A percentile compares a stretch with the other conserved stretches of the same genome.
These are phyloP conservation scores for Ichneumoninae sp. DNA, from an alignment of 2,888 invertebrate species.

Conservation along the genomic window DNA sequence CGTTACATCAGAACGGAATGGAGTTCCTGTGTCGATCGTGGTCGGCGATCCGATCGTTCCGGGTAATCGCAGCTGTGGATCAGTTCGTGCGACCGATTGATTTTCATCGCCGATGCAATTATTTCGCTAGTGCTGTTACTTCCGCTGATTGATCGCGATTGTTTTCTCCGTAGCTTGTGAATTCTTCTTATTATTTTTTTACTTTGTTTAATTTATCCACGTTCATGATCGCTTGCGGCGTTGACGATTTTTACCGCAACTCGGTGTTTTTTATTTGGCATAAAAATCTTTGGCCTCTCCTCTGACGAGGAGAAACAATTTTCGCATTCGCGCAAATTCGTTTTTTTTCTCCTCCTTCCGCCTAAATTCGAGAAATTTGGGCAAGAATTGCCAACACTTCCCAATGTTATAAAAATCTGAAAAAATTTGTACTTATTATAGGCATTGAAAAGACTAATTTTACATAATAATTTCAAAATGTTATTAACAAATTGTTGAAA, in stretches of 20 bases:
- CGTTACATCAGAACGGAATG: slow-evolving; percentile 45
- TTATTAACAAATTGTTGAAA: too few relatives aligned
- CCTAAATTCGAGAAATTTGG: too few relatives aligned
- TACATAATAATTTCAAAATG: too few relatives aligned
- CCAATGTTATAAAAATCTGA: too few relatives aligned
- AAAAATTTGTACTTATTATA: too few relatives aligned
- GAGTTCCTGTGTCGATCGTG: slow-evolving; percentile 21
- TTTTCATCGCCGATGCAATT: slow-evolving; percentile 22
- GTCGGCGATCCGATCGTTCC: not conserved
- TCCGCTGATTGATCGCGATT: slow-evolving; percentile 52
- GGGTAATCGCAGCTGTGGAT: not conserved
- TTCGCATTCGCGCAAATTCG: slow-evolving; percentile 57
- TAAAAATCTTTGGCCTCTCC: slow-evolving; percentile 22
- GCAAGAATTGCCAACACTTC: too few relatives aligned
- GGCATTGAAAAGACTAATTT: too few relatives aligned
- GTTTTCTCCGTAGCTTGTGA: too few relatives aligned
- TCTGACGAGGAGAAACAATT: not conserved
- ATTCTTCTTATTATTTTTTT: not conserved
- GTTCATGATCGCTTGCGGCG: slow-evolving; percentile 37
- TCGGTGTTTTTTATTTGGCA: slow-evolving; percentile 30
- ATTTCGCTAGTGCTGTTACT: slow-evolving; percentile 53
- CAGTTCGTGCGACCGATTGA: not conserved
- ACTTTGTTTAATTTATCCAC: slow-evolving; percentile 12
- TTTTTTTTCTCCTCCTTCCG: slow-evolving; percentile 65
- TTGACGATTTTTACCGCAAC: slow-evolving; percentile 31